Evolutionary conservation across 2,797 vertebrate species (phyloP).

Genomic region (Loris lydekkerianus): DNA sequence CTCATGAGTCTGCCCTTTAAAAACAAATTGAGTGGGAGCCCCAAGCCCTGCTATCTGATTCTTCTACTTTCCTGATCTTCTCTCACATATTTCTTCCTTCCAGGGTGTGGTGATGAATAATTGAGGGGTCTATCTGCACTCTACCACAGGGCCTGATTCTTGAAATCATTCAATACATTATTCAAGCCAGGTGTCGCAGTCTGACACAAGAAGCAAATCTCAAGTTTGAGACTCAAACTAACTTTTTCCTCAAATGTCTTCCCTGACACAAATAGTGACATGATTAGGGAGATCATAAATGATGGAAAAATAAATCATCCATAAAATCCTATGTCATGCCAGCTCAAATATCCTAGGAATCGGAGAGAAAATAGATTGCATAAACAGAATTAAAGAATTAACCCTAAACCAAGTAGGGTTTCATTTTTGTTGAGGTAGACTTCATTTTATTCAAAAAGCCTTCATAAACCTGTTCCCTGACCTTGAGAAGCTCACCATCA

Average conservation of each 20-base stretch:
- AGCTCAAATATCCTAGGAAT: not conserved
- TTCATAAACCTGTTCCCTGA: not conserved
- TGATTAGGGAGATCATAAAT: not conserved
- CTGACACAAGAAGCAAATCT: not conserved
- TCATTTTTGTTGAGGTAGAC: not conserved
- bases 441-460: constrained; percentile 25
- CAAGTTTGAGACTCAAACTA: not conserved
- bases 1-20: not conserved
- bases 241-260: not conserved
- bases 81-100: not conserved
- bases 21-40: not conserved
- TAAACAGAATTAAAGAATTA: not conserved
- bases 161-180: not conserved
- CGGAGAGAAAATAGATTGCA: not conserved
- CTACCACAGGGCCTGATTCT: not conserved
- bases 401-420: not conserved
- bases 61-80: not conserved
- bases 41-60: not conserved
- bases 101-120: constrained; percentile 16
- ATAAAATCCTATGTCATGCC: not conserved
- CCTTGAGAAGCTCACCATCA: not conserved
- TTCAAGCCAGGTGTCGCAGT: not conserved
- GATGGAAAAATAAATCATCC: not conserved
- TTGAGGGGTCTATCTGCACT: not conserved
- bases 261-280: not conserved